phyloP scores from a whole-genome alignment of 2,888 invertebrate species.

The Mongoloraphidia duomilia region DNA sequence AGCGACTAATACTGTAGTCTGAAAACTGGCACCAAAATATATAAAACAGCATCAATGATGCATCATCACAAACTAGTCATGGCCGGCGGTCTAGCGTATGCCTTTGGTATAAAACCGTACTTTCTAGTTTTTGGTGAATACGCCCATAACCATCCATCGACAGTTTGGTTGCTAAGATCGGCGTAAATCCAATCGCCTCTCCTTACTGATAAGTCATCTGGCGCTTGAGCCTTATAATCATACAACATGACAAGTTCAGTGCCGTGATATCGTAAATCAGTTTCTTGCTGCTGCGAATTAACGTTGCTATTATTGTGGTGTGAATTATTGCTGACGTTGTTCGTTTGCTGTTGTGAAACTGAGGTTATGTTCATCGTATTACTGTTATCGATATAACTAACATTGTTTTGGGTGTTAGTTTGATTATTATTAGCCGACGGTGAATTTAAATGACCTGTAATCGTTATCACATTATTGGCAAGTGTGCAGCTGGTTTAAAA shows the following conservation, averaged over 20 bases:
- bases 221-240: constrained; percentile 90
- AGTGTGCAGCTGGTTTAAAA: not conserved
- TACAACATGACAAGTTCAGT: constrained; percentile 89
- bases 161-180: constrained; percentile 83
- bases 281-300: constrained; percentile 23
- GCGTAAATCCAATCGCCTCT: constrained; percentile 94
- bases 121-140: constrained; percentile 85
- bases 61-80: constrained; percentile 62
- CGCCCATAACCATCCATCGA: constrained; percentile 90
- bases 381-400: constrained; percentile 13
- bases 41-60: no score
- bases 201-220: constrained; percentile 80
- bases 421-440: constrained; percentile 20
- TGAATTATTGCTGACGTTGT: constrained; percentile 1
- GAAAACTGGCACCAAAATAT: not conserved
- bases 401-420: constrained; percentile 15
- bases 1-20: not conserved
- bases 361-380: constrained; percentile 15
- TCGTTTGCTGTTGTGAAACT: constrained; percentile 16
- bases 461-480: not conserved
- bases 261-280: constrained; percentile 68
- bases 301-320: constrained; percentile 1
- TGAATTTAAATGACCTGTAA: constrained; percentile 31
- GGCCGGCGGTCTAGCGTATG: constrained; percentile 83
- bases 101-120: constrained; percentile 91